These are phyloP conservation scores for Acanthoscelides obtectus DNA, from an alignment of 2,888 invertebrate genomes.

Conservation along the genomic window DNA sequence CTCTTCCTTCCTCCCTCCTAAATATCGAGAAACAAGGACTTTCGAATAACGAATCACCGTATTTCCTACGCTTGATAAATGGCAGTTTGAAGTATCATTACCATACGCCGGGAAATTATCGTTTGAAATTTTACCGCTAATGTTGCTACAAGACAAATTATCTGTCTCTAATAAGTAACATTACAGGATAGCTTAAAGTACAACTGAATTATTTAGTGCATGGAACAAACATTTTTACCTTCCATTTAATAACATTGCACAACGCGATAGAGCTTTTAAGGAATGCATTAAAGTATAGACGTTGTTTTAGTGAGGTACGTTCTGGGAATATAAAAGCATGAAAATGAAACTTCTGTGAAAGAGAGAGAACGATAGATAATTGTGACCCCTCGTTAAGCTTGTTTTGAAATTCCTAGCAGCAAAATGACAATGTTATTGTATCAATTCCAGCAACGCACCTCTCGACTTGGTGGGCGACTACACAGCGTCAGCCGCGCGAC, in stretches of 20 bases:
- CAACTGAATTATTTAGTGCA: background rate
- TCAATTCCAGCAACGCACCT: too few species aligned
- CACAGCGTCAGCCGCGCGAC: too few species aligned
- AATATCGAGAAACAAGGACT: background rate
- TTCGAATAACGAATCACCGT: background rate
- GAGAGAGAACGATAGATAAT: too few species aligned
- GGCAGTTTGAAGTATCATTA: background rate
- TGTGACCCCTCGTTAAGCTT: too few species aligned
- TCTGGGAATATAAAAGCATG: background rate
- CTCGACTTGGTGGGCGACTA: too few species aligned
- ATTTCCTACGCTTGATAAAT: background rate
- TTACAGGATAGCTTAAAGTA: background rate
- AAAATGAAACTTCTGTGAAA: too few species aligned
- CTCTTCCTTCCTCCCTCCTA: too few species aligned
- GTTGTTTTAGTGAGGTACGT: background rate
- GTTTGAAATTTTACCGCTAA: background rate
- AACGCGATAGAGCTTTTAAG: background rate
- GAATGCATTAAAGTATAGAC: conserved; percentile 4
- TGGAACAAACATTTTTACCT: background rate
- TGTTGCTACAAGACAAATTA: background rate
- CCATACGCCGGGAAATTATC: background rate
- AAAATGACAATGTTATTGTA: too few species aligned
- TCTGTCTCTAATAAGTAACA: background rate
- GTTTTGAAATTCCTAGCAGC: too few species aligned
- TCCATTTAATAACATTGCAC: background rate